Evolutionary conservation across 1,140 invertebrate genomes (phyloP).

Genomic region (Meloidogyne hapla): DNA sequence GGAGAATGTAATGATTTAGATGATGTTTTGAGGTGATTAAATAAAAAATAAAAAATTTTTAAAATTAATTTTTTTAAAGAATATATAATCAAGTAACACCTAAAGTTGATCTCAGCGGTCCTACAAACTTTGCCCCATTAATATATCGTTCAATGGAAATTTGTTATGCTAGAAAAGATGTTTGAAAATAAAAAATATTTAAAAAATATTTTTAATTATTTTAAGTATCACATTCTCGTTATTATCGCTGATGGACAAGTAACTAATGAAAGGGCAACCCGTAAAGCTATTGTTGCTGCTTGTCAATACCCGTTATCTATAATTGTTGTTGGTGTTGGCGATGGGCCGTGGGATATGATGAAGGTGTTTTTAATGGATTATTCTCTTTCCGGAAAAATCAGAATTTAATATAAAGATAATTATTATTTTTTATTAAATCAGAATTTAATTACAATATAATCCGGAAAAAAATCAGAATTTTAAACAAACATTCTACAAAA

Average conservation of each 20-base stretch:
- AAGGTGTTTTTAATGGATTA: conserved; percentile 39
- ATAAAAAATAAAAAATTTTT: conserved; percentile 4
- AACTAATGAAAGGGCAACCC: conserved; percentile 66
- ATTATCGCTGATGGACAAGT: conserved; percentile 69
- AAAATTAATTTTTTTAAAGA: conserved; percentile 40
- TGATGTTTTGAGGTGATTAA: conserved; percentile 65
- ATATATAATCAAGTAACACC: conserved; percentile 62
- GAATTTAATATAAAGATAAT: not conserved
- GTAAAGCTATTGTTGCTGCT: conserved; percentile 68
- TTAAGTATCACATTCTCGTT: conserved; percentile 68
- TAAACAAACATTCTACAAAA: too few relatives aligned
- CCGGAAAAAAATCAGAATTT: not conserved
- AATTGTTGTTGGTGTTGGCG: conserved; percentile 70
- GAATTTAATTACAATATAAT: not conserved
- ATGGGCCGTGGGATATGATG: conserved; percentile 69
- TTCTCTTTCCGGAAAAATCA: not conserved
- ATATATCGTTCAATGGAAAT: conserved; percentile 67
- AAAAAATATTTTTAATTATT: conserved; percentile 13
- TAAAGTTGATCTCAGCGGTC: conserved; percentile 64
- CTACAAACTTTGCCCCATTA: conserved; percentile 68
- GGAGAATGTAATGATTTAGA: conserved; percentile 65
- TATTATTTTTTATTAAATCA: too few relatives aligned
- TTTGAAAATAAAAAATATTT: conserved; percentile 23
- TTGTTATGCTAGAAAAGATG: conserved; percentile 62
- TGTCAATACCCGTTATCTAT: conserved; percentile 69